A percentile compares a stretch with the other conserved stretches of the same genome.
phyloP scores from a whole-genome alignment of 2,888 invertebrate species.

The Amiota communis region DNA sequence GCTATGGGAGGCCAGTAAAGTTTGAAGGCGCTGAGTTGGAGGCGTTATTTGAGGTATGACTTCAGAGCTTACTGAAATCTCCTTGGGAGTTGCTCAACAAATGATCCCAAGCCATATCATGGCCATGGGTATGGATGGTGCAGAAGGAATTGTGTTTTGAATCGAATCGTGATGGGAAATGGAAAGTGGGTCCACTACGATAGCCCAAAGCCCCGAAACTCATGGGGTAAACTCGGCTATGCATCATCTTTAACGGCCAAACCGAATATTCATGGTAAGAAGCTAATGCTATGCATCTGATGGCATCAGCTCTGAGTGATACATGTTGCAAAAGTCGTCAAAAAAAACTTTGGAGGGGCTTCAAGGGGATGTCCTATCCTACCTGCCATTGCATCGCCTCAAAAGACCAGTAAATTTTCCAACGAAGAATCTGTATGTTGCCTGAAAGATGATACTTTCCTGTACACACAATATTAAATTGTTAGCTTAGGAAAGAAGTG shows the following conservation, averaged over 20 bases:
- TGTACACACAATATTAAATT: too few relatives aligned
- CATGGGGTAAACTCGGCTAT: not conserved
- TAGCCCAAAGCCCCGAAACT: not conserved
- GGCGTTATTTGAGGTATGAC: too few relatives aligned
- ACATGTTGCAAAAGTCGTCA: too few relatives aligned
- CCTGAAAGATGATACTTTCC: too few relatives aligned
- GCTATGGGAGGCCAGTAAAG: too few relatives aligned
- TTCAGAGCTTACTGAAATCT: not conserved
- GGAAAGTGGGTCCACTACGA: not conserved
- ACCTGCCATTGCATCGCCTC: too few relatives aligned
- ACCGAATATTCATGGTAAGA: not conserved
- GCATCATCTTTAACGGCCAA: not conserved
- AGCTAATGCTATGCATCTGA: not conserved
- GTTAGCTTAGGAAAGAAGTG: too few relatives aligned
- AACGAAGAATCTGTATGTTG: too few relatives aligned
- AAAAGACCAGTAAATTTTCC: too few relatives aligned
- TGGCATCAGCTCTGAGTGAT: slow-evolving; percentile 5
- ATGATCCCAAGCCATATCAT: not conserved
- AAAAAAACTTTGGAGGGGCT: too few relatives aligned
- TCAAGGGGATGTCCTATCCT: too few relatives aligned
- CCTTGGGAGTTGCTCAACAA: not conserved
- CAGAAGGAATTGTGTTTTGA: not conserved
- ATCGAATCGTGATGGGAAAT: not conserved
- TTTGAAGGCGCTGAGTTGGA: too few relatives aligned
- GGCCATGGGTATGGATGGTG: not conserved